These are phyloP conservation scores for Sinodicranocentrus sp. DNA, from an alignment of 2,888 invertebrate genomes.

Conservation along the genomic window DNA sequence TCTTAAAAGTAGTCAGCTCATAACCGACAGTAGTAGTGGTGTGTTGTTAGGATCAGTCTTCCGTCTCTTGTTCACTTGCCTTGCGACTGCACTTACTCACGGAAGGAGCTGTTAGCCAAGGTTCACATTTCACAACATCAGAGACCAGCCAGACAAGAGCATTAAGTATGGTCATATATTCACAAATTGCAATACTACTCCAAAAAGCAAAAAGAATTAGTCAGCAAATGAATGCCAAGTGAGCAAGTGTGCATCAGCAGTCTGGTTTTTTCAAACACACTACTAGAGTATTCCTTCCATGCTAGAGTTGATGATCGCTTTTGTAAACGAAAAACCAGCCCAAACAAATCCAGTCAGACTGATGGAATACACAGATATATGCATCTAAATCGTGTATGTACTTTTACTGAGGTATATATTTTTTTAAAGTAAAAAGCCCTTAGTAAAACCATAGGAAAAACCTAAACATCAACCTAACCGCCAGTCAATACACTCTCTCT, in stretches of 20 bases:
- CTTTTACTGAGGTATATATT: too few relatives aligned
- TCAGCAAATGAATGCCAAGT: neutral
- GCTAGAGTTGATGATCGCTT: conserved; percentile 12
- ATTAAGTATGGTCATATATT: too few relatives aligned
- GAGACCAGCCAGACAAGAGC: neutral
- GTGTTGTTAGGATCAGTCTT: too few relatives aligned
- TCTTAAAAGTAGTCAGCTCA: neutral
- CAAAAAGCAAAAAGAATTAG: neutral
- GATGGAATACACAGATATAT: too few relatives aligned
- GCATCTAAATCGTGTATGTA: too few relatives aligned
- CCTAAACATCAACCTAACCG: conserved; percentile 3
- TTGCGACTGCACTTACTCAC: neutral
- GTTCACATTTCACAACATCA: conserved; percentile 8
- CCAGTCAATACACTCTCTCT: conserved; percentile 19
- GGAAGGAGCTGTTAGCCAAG: conserved; percentile 14
- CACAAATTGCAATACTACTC: too few relatives aligned
- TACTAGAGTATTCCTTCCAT: too few relatives aligned
- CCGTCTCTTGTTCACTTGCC: neutral
- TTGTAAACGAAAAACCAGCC: conserved; percentile 12
- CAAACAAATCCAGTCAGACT: conserved; percentile 21
- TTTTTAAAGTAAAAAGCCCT: neutral
- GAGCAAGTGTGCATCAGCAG: too few relatives aligned
- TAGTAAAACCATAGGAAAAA: neutral
- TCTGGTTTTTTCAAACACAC: too few relatives aligned
- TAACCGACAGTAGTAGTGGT: neutral